phyloP scores from a whole-genome alignment of 1,140 invertebrate species.

The Polyergus mexicanus region DNA sequence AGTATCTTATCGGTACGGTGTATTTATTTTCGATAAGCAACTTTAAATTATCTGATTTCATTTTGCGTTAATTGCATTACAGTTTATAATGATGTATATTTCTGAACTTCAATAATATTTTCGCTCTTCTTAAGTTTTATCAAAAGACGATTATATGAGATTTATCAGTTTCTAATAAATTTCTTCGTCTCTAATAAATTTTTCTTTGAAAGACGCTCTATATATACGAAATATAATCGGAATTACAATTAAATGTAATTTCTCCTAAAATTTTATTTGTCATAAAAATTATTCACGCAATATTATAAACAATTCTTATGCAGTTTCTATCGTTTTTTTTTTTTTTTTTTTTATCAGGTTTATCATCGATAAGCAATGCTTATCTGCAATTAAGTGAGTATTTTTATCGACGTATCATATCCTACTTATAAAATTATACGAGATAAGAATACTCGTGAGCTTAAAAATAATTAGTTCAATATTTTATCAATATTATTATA shows the following conservation, averaged over 20 bases:
- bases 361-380: not conserved
- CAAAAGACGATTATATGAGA: constrained; percentile 1
- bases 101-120: not conserved
- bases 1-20: not conserved
- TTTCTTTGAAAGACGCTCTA: not conserved
- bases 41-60: not conserved
- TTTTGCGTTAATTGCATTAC: not conserved
- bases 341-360: not conserved
- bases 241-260: constrained; percentile 6
- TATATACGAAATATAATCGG: not conserved
- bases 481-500: not conserved
- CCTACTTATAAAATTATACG: constrained; percentile 15
- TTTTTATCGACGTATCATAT: not conserved
- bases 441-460: not conserved
- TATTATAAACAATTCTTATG: not conserved
- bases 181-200: no score
- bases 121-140: constrained; percentile 9
- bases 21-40: constrained; percentile 15
- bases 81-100: constrained; percentile 15
- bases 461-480: not conserved
- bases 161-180: not conserved
- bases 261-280: not conserved
- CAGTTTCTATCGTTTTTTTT: not conserved
- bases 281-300: not conserved
- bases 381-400: not conserved